These are phyloP conservation scores for Eristalis arbustorum DNA, from an alignment of 2,888 invertebrate species.

Conservation along the genomic window DNA sequence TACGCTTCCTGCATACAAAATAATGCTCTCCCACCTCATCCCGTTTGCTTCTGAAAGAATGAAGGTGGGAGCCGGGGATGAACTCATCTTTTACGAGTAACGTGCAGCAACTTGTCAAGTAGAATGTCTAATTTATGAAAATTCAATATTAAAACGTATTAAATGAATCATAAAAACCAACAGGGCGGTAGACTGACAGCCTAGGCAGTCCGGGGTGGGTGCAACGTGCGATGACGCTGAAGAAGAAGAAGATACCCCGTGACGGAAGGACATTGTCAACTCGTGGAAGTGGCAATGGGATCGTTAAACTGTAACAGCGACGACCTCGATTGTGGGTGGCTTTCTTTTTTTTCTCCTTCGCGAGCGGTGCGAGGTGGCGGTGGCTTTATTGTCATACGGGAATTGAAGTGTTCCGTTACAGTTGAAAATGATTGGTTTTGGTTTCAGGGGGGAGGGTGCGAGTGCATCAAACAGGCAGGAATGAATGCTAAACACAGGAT, in stretches of 20 bases:
- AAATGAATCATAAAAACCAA: constrained; percentile 59
- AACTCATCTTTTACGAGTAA: constrained; percentile 62
- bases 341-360: not conserved
- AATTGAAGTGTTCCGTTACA: constrained; percentile 4
- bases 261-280: constrained; percentile 50
- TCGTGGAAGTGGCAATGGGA: constrained; percentile 40
- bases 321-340: not conserved
- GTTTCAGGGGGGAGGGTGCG: not conserved
- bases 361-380: too few relatives aligned
- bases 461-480: not conserved
- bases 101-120: constrained; percentile 64
- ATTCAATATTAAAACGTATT: constrained; percentile 67
- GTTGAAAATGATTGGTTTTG: constrained; percentile 30
- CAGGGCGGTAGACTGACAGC: constrained; percentile 8
- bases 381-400: not conserved
- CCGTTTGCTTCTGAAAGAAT: not conserved
- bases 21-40: not conserved
- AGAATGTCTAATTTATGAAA: constrained; percentile 68
- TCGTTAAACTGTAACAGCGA: constrained; percentile 48
- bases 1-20: constrained; percentile 52
- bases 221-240: not conserved
- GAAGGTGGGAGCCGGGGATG: constrained; percentile 2
- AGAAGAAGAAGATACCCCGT: not conserved
- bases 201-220: not conserved
- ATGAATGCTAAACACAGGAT: not conserved